Evolutionary conservation across 2,888 invertebrate genomes (phyloP).

Genomic region (Pterobdella sp.): DNA sequence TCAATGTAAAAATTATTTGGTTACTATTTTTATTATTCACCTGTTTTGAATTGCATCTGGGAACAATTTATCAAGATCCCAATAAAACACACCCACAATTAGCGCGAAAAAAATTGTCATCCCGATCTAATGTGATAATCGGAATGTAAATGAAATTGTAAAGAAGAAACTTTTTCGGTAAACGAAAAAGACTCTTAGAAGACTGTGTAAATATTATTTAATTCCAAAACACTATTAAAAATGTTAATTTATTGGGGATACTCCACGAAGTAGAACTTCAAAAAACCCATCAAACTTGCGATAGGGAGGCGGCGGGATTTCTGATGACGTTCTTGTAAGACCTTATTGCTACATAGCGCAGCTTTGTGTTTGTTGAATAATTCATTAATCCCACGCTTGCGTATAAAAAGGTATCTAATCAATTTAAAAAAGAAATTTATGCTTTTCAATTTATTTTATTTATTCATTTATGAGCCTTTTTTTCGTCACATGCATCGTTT

Average conservation of each 20-base stretch:
- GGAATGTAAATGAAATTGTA: neutral
- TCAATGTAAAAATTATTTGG: no score
- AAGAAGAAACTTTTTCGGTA: neutral
- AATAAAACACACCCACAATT: slow-evolving; percentile 49
- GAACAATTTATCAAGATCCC: slow-evolving; percentile 42
- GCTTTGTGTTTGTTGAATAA: slow-evolving; percentile 26
- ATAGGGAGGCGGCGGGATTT: slow-evolving; percentile 44
- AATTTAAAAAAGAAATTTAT: no score
- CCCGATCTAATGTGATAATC: slow-evolving; percentile 40
- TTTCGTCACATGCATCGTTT: neutral
- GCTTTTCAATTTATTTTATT: neutral
- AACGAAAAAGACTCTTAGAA: neutral
- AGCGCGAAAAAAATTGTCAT: slow-evolving; percentile 46
- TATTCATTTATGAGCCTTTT: neutral
- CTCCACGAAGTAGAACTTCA: neutral
- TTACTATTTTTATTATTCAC: no score
- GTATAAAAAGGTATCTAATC: neutral
- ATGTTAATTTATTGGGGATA: neutral
- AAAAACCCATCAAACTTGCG: no score
- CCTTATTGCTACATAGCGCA: slow-evolving; percentile 37
- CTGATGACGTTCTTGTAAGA: slow-evolving; percentile 46
- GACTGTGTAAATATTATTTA: neutral
- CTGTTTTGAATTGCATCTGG: slow-evolving; percentile 49
- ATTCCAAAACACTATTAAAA: neutral
- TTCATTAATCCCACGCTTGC: neutral